phyloP scores from a whole-genome alignment of 2,797 vertebrate species.

The Esox masquinongy region DNA sequence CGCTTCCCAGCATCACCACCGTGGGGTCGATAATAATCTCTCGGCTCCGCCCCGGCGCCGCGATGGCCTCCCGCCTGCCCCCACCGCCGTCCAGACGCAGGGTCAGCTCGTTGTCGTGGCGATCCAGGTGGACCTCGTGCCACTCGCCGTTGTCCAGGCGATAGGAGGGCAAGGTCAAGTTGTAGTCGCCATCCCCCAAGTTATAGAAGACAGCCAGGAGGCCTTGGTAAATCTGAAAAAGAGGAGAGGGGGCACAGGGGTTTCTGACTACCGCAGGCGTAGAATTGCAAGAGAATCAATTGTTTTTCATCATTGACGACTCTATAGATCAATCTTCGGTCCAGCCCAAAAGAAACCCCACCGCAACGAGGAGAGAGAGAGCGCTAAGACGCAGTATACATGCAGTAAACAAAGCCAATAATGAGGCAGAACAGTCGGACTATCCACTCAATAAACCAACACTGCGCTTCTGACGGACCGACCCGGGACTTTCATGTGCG shows the following conservation, averaged over 20 bases:
- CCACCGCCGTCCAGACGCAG: slow-evolving; percentile 83
- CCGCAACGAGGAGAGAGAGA: not conserved
- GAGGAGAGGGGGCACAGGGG: not conserved
- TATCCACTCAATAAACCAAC: not conserved
- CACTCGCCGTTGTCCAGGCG: slow-evolving; percentile 87
- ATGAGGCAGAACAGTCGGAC: not conserved
- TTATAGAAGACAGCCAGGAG: slow-evolving; percentile 83
- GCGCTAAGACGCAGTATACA: not conserved
- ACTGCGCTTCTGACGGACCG: not conserved
- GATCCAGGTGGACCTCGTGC: slow-evolving; percentile 83
- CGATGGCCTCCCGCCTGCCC: slow-evolving; percentile 79
- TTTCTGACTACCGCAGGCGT: not conserved
- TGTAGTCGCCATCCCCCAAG: slow-evolving; percentile 84
- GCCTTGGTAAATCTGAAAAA: slow-evolving; percentile 76
- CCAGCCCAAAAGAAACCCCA: not conserved
- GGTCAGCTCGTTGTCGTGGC: slow-evolving; percentile 85
- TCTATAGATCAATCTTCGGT: not conserved
- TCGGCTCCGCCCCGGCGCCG: slow-evolving; percentile 73
- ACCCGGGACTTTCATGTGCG: not conserved
- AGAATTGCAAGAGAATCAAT: not conserved
- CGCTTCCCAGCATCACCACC: slow-evolving; percentile 82
- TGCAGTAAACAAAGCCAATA: not conserved
- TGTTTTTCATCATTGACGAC: not conserved
- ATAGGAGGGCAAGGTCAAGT: slow-evolving; percentile 80
- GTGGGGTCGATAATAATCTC: slow-evolving; percentile 84